Conservation (phyloP, 2,888 invertebrate species). For the Tricholauxania praeusta region DNA sequence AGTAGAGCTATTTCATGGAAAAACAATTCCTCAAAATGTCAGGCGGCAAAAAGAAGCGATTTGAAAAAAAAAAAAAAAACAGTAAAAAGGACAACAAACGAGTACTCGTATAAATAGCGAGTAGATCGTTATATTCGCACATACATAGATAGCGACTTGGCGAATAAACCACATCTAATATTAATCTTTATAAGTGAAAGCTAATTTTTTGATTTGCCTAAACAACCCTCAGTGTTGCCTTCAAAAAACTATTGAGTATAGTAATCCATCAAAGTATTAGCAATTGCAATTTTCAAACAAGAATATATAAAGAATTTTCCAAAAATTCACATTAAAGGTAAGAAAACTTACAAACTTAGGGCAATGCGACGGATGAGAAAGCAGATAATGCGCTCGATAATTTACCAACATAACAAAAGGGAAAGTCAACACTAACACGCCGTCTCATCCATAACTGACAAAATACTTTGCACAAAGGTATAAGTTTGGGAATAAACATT, state of each 20-base stretch:
- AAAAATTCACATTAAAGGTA: background rate
- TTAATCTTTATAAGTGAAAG: too few relatives aligned
- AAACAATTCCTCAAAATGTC: too few relatives aligned
- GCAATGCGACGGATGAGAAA: background rate
- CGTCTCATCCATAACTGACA: background rate
- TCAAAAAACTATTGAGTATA: background rate
- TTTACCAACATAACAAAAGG: background rate
- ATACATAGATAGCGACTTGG: too few relatives aligned
- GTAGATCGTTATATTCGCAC: too few relatives aligned
- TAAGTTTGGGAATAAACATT: background rate
- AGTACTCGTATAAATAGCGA: too few relatives aligned
- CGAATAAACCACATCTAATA: too few relatives aligned
- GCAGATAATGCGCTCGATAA: constrained; percentile 2
- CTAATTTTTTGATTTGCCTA: too few relatives aligned
- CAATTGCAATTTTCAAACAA: background rate
- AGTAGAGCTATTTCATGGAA: too few relatives aligned
- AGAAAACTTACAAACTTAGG: background rate
- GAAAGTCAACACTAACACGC: background rate
- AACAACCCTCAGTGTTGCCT: too few relatives aligned
- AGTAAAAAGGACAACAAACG: too few relatives aligned
- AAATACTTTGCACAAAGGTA: background rate
- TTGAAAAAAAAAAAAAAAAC: too few relatives aligned
- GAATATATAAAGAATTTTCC: background rate
- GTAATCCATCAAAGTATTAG: constrained; percentile 26
- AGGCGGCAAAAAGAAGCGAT: too few relatives aligned